These are phyloP conservation scores for Erythrocercus mccallii DNA, from an alignment of 2,113 vertebrate species.

Conservation along the genomic window DNA sequence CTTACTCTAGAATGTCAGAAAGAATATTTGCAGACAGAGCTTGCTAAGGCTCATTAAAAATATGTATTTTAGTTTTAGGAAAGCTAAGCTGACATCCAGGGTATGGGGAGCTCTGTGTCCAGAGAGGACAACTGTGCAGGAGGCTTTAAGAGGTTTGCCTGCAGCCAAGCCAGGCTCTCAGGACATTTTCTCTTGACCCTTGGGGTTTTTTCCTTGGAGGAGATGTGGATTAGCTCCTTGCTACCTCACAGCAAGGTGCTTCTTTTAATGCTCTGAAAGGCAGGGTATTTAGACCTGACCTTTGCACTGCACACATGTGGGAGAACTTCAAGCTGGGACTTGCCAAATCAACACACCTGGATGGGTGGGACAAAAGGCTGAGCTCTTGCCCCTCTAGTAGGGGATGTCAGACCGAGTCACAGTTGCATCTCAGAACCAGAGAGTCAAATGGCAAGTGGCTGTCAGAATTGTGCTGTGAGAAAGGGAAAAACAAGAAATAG, in stretches of 20 bases:
- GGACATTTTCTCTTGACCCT: not conserved
- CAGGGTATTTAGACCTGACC: not conserved
- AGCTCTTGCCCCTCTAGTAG: not conserved
- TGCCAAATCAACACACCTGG: not conserved
- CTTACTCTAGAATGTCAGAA: not conserved
- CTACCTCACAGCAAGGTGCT: not conserved
- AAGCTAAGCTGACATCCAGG: not conserved
- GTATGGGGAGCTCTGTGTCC: not conserved
- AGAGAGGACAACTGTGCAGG: not conserved
- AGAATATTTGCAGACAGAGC: not conserved
- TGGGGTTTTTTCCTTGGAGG: not conserved
- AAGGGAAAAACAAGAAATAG: not conserved
- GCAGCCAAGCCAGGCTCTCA: not conserved
- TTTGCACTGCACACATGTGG: not conserved
- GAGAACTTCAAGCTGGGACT: not conserved
- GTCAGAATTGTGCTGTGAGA: accelerated
- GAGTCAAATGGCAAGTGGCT: not conserved
- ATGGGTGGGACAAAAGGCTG: not conserved
- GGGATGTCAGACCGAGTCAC: not conserved
- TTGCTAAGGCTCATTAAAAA: constrained; percentile 23
- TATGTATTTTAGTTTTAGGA: not conserved
- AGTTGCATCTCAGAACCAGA: not conserved
- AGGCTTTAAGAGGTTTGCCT: not conserved
- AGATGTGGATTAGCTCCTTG: not conserved
- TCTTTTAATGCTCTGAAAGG: not conserved